Base-by-base conservation (phyloP, 2,888 invertebrate genomes). In the Osmoderma eremita region DNA sequence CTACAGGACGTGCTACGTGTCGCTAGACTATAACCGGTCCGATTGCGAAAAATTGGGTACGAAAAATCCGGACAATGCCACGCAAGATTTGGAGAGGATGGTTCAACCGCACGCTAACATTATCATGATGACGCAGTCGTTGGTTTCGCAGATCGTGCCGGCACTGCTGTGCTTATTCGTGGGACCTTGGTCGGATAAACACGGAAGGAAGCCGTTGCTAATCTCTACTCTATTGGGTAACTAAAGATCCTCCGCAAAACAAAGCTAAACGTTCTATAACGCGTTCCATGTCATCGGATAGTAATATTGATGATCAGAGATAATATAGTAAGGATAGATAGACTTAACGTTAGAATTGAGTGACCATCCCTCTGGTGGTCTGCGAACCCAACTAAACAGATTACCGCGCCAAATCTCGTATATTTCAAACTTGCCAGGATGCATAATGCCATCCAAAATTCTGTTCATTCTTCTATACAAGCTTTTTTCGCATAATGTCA, bases 101-200 rank as follows among this genome's bases (percentile, higher is more conserved):
- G 88, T 91, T 0, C 91, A 93, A 78, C 87, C 88, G 0, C 86
- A 88, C 76, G 87, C 88, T 12, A 86, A 89, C n/a, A 81, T 86
- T 71, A 86, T 92, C 56, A 77, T 86, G 5, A 90, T 91, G 82
- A 61, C 58, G 58, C 58, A 61, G 18, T 24, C 58, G 3, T 24
- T 61, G 24, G 20, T 61, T 5, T 17, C 24, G 24, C 58, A 61
- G 15, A 61, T 61, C 18, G 13, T 61, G 5, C 58, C 58, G 1
- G 84, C 75, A 90, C 50, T 79, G 90, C 6, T 88, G 90, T 61
- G 82, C 92, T 53, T 61, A 17, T 91, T 92, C 77, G 78, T 92
- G 70, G 93, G 92, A 10, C 90, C 91, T 0, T 93, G 93, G 93
- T 92, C 92, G 54, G 92, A 93, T 76, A 88, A 86, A 69, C 87